Conservation (phyloP, 37 sponge, comb jelly and placozoan genomes). For the Cliona cf. orientalis region DNA sequence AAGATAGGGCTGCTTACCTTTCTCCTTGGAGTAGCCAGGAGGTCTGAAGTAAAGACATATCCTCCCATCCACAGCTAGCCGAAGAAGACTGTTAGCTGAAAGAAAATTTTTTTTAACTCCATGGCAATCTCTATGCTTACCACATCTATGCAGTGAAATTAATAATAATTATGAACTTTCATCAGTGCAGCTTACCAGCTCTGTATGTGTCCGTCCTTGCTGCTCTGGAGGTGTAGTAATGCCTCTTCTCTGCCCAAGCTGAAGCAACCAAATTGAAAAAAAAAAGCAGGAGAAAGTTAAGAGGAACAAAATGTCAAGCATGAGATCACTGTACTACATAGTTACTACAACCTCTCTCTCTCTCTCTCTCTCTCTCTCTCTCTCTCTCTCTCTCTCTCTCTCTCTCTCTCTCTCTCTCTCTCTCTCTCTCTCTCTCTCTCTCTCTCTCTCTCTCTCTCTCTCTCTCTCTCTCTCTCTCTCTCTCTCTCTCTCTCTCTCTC, state of each 20-base stretch:
- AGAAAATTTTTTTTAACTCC: not conserved
- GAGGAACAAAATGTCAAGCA: no score
- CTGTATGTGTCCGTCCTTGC: constrained; percentile 92
- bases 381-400: no score
- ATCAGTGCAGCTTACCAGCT: constrained; percentile 62
- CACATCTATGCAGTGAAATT: not conserved
- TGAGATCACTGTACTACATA: no score
- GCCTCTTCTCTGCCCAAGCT: constrained; percentile 93
- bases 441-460: constrained; percentile 21
- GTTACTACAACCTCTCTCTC: no score
- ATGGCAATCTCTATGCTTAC: not conserved
- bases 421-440: not conserved
- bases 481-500: constrained; percentile 41
- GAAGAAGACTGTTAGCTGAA: constrained; percentile 88
- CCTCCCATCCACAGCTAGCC: constrained; percentile 92
- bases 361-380: no score
- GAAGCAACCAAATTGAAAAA: not conserved
- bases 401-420: no score
- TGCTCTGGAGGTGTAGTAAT: constrained; percentile 86
- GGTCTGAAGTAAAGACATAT: constrained; percentile 84
- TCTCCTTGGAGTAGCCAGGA: constrained; percentile 70
- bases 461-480: constrained; percentile 41
- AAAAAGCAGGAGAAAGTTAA: not conserved
- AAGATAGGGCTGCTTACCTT: no score
- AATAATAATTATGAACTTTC: not conserved